These are phyloP conservation scores for Agrochola circellaris DNA, from an alignment of 2,888 invertebrate genomes.

Conservation along the genomic window DNA sequence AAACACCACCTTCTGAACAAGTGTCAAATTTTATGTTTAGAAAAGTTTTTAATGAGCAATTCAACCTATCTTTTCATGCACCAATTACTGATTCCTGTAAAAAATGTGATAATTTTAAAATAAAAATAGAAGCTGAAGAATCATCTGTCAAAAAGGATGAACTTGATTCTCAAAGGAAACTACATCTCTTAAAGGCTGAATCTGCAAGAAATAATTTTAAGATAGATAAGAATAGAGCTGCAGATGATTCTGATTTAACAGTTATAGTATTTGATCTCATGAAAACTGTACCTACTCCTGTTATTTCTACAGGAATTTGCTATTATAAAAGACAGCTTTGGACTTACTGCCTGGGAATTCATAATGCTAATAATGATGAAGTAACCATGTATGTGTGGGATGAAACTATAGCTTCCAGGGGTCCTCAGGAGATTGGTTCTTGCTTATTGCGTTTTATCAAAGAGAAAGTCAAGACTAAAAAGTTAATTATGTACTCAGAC, in stretches of 20 bases:
- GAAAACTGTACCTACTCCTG: constrained; percentile 53
- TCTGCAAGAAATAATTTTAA: constrained; percentile 15
- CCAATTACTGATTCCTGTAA: no score
- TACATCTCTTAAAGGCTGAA: constrained; percentile 13
- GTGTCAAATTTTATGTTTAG: no score
- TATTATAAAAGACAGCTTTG: constrained; percentile 66
- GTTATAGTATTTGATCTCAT: constrained; percentile 35
- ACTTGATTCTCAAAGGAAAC: no score
- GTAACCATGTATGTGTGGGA: constrained; percentile 5
- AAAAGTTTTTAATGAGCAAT: no score
- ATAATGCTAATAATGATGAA: constrained; percentile 33
- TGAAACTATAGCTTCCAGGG: constrained; percentile 6
- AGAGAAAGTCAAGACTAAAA: constrained; percentile 1
- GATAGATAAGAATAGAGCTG: constrained; percentile 16
- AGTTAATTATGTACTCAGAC: constrained; percentile 17
- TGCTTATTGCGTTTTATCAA: background rate
- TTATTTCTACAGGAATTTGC: constrained; percentile 59
- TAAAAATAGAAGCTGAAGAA: no score
- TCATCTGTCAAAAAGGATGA: no score
- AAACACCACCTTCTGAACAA: no score
- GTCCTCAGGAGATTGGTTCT: constrained; percentile 9
- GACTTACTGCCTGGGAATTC: constrained; percentile 57
- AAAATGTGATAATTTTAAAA: background rate
- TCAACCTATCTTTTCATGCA: no score
- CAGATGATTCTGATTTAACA: constrained; percentile 7